Conservation (phyloP, 2,797 vertebrate species). For the Orestias chungarensis region DNA sequence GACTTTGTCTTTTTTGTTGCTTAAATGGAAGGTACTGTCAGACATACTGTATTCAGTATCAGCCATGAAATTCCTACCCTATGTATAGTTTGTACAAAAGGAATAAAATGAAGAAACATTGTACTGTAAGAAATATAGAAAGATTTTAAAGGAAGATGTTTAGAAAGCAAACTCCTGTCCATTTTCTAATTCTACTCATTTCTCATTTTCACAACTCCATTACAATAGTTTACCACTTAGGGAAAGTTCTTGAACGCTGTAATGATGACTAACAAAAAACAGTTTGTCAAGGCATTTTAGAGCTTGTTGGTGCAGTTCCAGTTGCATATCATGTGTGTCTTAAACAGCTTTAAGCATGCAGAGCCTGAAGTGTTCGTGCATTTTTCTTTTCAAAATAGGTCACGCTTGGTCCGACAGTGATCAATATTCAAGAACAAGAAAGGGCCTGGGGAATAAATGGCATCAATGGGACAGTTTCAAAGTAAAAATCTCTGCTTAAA, state of each 20-base stretch:
- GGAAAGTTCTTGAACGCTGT: not conserved
- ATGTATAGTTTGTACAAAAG: constrained; percentile 2
- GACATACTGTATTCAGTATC: constrained; percentile 29
- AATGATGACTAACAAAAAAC: not conserved
- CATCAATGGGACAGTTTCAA: not conserved
- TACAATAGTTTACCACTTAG: not conserved
- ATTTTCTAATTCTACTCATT: not conserved
- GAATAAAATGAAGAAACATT: not conserved
- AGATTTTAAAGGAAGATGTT: not conserved
- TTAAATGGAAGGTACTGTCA: constrained; percentile 26
- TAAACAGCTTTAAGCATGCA: not conserved
- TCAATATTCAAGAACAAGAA: not conserved
- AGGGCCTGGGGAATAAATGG: not conserved
- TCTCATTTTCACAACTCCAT: not conserved
- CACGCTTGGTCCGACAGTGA: not conserved
- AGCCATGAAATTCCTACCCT: not conserved
- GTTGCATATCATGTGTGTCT: no score
- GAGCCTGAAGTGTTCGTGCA: not conserved
- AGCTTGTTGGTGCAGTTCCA: not conserved
- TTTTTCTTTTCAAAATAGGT: not conserved
- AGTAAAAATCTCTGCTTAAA: not conserved
- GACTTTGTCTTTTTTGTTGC: constrained; percentile 6
- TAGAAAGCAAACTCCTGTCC: no score
- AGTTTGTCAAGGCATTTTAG: no score
- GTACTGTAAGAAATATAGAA: not conserved